Evolutionary conservation across 2,113 vertebrate species (phyloP), one percentile per base, ranked within the genome.

Genomic region (Atlantisia rogersi): DNA sequence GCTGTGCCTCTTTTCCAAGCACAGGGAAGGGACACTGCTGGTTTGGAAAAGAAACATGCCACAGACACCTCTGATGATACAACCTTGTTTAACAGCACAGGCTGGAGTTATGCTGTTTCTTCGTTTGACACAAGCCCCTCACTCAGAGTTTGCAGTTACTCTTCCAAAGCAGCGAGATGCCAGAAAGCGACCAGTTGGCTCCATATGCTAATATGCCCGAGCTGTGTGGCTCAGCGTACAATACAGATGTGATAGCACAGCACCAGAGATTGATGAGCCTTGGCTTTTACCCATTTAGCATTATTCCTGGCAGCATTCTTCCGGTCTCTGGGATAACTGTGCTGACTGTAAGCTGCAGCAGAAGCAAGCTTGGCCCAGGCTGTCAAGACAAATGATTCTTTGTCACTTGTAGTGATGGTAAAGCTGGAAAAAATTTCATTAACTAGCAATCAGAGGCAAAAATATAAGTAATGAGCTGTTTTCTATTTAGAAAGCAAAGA

Each of bases 401-500:
- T 90, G 76, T 90, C 90, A 83, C 64, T 74, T 22, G 3, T 63
- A 82, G 53, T 28, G 56, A 52, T 88, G 67, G 32, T 94, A 81
- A 74, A 79, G 53, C 86, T 92, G 71, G 89, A 90, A 90, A 69
- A 86, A 86, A 94, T 92, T 67, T 89, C 74, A 93, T 96, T 92
- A 94, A 75, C 35, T 28, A 42, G 73, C 29, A 83, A 68, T 84
- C 69, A 90, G 82, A 82, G 44, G 35, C 64, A 3, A 29, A 88
- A 93, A 63, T 31, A 75, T 40, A 62, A 89, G 52, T 55, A 91
- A 89, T 40, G 56, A 92, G 37, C 55, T 63, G 32, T 88, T 90
- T 94, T 82, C 69, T 77, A 2, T 46, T 29, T 44, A 29, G 79
- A 82, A 90, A 94, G 64, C 63, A 82, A 64, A 58, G 22, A 46